Base-by-base conservation (phyloP, 2,888 invertebrate species). In the Auanema sp. region DNA sequence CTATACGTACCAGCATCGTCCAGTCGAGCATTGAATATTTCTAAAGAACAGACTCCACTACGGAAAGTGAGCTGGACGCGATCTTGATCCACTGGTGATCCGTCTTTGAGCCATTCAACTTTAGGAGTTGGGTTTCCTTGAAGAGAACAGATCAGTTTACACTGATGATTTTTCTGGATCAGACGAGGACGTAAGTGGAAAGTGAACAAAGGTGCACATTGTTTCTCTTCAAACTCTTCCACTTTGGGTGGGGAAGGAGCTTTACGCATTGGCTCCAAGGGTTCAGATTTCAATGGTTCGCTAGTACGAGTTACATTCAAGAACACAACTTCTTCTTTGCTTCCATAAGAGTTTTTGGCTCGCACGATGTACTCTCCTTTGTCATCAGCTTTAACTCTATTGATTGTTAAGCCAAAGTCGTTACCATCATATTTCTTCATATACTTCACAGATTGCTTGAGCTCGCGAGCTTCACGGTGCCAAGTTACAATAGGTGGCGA, bases 131-230 rank as follows among this genome's bases (percentile, higher is more conserved):
- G 98, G 84, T 92, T 92, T 70, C 96, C 96, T 81, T 91, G 91
- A 67, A 98, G 89, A 83, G 97, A 95, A 86, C 96, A 96, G 53
- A 97, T 89, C 72, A 99, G 89, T 87, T 99, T 99, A 88, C 97
- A 97, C 65, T 93, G 93, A 63, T 86, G 84, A 73, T 94, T 90
- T 82, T 89, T 89, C 87, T 98, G 98, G 90, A 99, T 97, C 80
- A 97, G 92, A 85, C 98, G 92, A 84, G 97, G 96, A 86, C 98
- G 90, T 78, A 99, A 89, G 83, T 93, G 90, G 92, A 99, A 99
- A 83, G 95, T 95, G 88, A 98, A 98, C 84, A 89, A 90, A 68
- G 98, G 98, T 68, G 92, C 92, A 81, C 91, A 90, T 86, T 93
- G 93, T 85, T 91, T 90, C 80, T 91, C 91, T 85, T 94, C 93